A percentile compares a stretch with the other conserved stretches of the same genome.
phyloP scores from a whole-genome alignment of 2,113 vertebrate species.

The Hirundichthys speculiger region DNA sequence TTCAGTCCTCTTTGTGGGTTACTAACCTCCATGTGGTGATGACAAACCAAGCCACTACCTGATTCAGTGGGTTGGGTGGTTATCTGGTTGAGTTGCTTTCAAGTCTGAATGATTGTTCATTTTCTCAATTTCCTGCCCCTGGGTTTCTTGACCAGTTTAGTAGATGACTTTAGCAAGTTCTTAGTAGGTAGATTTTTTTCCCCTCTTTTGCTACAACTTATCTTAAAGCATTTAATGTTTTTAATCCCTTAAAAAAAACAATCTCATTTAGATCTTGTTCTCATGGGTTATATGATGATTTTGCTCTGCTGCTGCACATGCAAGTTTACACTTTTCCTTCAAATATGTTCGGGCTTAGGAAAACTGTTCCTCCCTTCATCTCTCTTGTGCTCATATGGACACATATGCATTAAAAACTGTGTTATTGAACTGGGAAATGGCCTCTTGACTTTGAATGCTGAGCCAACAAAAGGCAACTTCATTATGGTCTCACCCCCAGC shows the following conservation, averaged over 20 bases:
- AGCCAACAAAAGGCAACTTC: constrained; percentile 74
- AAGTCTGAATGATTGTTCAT: too few species aligned
- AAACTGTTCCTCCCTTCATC: neutral
- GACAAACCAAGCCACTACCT: neutral
- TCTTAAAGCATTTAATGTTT: too few species aligned
- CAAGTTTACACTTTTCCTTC: neutral
- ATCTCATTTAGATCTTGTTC: too few species aligned
- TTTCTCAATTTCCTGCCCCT: too few species aligned
- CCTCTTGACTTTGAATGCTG: constrained; percentile 64
- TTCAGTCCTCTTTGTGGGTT: neutral
- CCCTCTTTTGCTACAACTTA: too few species aligned
- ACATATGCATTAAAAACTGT: constrained; percentile 7
- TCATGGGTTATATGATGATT: neutral
- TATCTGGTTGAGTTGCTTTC: too few species aligned
- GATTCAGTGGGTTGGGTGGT: neutral
- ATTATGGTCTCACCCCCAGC: constrained; percentile 67
- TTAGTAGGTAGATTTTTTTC: too few species aligned
- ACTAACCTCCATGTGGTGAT: constrained; percentile 5
- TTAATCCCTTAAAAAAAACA: too few species aligned
- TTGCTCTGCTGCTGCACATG: neutral
- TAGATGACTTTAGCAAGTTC: too few species aligned
- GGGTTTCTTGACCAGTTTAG: too few species aligned
- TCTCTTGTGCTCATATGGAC: too few species aligned
- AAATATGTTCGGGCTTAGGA: constrained; percentile 1
- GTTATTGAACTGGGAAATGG: constrained; percentile 48